phyloP scores from a whole-genome alignment of 2,113 vertebrate genomes.

The Zapornia atra region DNA sequence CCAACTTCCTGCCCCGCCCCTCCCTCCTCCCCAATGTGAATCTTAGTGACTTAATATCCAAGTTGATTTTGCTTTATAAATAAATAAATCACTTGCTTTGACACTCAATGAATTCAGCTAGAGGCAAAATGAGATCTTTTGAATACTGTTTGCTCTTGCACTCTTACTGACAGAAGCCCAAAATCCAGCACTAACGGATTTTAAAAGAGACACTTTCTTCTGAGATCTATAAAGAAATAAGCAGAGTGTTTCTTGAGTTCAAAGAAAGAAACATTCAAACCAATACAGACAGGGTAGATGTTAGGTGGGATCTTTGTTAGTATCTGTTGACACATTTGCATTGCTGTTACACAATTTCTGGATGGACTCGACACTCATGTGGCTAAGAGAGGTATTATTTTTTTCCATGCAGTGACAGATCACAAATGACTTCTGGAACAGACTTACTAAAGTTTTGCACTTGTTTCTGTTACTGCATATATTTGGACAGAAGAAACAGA shows the following conservation, averaged over 20 bases:
- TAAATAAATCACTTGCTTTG: conserved; percentile 11
- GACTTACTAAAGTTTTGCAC: background rate
- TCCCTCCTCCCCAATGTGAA: background rate
- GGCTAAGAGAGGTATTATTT: background rate
- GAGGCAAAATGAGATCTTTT: conserved; percentile 17
- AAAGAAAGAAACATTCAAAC: background rate
- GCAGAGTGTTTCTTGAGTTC: background rate
- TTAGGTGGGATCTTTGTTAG: background rate
- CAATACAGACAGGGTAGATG: background rate
- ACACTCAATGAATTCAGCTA: background rate
- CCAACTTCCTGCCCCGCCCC: background rate
- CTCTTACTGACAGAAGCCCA: background rate
- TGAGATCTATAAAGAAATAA: background rate
- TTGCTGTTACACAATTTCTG: background rate
- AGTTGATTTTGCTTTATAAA: conserved; percentile 14
- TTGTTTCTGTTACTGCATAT: background rate
- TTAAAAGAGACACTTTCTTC: background rate
- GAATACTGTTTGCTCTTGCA: background rate
- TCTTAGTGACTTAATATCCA: background rate
- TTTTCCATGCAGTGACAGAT: background rate
- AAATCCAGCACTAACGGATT: background rate
- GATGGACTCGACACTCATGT: background rate
- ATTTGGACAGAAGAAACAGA: background rate
- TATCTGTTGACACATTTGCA: background rate
- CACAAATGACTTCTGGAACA: background rate